Evolutionary conservation across 2,113 vertebrate genomes (phyloP).

Genomic region (Hydrochoerus hydrochaeris): DNA sequence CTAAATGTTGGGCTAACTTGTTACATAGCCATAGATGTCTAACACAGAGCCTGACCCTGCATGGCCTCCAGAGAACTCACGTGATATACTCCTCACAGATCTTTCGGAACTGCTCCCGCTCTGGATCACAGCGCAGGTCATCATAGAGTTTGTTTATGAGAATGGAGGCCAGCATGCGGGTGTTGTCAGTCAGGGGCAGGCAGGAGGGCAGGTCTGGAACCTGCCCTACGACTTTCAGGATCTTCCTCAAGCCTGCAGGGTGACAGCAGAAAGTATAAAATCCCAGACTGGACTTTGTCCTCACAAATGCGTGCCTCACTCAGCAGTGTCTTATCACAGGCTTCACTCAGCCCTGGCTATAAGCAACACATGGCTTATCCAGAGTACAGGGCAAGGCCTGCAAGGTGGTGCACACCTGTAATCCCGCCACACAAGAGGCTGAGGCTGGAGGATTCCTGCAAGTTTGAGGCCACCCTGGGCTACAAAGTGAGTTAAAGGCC

Average conservation of each 20-base stretch:
- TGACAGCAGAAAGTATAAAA: fast-evolving
- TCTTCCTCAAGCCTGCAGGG: constrained; percentile 95
- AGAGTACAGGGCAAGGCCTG: background rate
- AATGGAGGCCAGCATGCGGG: constrained; percentile 95
- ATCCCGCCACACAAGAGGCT: too few species aligned
- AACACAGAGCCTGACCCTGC: fast-evolving
- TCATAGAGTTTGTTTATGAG: constrained; percentile 96
- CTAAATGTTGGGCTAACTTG: background rate
- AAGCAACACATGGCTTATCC: background rate
- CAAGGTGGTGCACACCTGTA: too few species aligned
- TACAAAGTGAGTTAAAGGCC: too few species aligned
- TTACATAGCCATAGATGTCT: background rate
- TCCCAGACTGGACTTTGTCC: background rate
- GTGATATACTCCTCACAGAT: constrained; percentile 95
- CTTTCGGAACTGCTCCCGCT: constrained; percentile 93
- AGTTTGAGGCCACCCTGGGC: too few species aligned
- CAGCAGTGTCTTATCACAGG: background rate
- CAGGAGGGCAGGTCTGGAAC: constrained; percentile 94
- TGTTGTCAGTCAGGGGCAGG: constrained; percentile 95
- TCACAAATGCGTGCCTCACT: background rate
- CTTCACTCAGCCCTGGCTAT: background rate
- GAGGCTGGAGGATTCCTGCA: too few species aligned
- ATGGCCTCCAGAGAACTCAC: constrained; percentile 83
- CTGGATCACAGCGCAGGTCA: constrained; percentile 94
- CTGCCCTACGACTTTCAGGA: constrained; percentile 96